phyloP scores from a whole-genome alignment of 2,113 vertebrate genomes.

The Thunnus maccoyii region DNA sequence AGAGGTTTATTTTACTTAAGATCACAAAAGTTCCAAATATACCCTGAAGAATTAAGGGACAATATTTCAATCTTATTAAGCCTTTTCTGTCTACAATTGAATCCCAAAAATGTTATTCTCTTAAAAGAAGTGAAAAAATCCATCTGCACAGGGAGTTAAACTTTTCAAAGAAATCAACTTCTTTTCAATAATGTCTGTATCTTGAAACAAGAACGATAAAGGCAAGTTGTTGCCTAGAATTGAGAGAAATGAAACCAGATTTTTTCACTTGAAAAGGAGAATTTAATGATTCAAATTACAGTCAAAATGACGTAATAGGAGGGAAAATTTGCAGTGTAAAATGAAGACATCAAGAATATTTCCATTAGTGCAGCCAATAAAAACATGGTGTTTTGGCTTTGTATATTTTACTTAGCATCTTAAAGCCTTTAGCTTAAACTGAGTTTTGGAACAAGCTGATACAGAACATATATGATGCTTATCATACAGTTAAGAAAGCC shows the following conservation, averaged over 20 bases:
- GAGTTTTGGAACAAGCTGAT: neutral
- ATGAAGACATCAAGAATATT: neutral
- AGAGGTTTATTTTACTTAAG: neutral
- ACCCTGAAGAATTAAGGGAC: too few relatives aligned
- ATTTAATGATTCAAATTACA: too few relatives aligned
- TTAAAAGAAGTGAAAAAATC: neutral
- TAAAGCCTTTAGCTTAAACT: neutral
- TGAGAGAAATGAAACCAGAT: neutral
- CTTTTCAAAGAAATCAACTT: too few relatives aligned
- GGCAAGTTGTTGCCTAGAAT: neutral
- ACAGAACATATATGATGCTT: neutral
- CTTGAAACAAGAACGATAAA: neutral
- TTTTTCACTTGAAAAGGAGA: too few relatives aligned
- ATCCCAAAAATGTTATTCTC: neutral
- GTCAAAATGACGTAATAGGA: too few relatives aligned
- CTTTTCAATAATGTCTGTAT: neutral
- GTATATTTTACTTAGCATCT: neutral
- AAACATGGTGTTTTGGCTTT: neutral
- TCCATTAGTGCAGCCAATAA: constrained; percentile 3
- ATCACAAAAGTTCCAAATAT: too few relatives aligned
- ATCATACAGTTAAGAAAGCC: neutral
- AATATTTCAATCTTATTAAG: too few relatives aligned
- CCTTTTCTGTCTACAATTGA: too few relatives aligned
- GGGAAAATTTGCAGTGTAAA: neutral
- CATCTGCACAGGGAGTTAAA: neutral